Conservation (phyloP, 64 coral and sea anemone genomes). For the Astreopora myriophthalma region DNA sequence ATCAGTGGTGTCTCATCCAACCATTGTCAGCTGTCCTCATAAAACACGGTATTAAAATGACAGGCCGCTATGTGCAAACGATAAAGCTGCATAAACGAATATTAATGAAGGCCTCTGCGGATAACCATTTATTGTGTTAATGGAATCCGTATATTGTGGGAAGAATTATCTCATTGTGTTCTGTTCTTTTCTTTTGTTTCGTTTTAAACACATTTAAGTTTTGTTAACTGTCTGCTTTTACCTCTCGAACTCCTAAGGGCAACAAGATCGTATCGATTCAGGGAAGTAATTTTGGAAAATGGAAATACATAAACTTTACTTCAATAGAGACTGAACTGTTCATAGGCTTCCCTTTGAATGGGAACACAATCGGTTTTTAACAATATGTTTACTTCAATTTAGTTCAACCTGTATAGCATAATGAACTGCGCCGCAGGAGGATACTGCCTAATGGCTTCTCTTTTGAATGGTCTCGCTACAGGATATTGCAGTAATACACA, state of each 20-base stretch:
- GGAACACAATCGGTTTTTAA: not conserved
- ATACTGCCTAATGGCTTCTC: not conserved
- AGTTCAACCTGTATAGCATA: not conserved
- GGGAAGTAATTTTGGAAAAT: not conserved
- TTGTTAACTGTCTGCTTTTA: not conserved
- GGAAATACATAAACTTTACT: not conserved
- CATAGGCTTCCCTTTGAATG: not conserved
- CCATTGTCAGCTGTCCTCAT: not conserved
- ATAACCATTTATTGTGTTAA: not conserved
- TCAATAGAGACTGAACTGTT: too few species aligned
- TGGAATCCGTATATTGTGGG: not conserved
- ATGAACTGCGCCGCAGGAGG: not conserved
- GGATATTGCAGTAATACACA: not conserved
- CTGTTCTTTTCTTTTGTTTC: not conserved
- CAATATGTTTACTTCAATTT: not conserved
- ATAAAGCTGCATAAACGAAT: not conserved
- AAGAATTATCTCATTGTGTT: not conserved
- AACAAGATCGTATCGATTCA: not conserved
- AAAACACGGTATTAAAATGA: not conserved
- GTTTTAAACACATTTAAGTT: not conserved
- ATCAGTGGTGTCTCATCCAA: not conserved
- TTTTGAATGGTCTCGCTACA: not conserved
- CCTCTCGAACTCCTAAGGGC: not conserved
- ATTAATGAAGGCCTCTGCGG: not conserved
- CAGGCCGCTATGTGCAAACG: not conserved